Conservation (phyloP, 2,888 invertebrate species). For the Eustalomyia histrio region DNA sequence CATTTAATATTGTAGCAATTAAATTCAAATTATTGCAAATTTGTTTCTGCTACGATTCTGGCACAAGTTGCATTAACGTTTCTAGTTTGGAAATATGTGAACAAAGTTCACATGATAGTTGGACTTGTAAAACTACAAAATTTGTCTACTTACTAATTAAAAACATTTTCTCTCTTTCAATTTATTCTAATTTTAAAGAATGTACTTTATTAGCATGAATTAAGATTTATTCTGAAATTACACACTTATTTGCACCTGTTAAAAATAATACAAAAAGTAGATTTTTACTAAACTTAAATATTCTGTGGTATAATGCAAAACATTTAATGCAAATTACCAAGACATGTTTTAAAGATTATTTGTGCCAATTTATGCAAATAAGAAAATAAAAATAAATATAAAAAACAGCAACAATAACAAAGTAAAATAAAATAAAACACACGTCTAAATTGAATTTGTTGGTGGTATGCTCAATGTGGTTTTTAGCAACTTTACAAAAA, state of each 20-base stretch:
- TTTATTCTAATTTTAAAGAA: neutral
- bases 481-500: neutral
- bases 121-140: neutral
- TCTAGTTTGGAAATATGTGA: too few species aligned
- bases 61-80: too few species aligned
- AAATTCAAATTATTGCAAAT: too few species aligned
- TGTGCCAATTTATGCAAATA: neutral
- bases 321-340: constrained; percentile 7
- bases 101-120: neutral
- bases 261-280: neutral
- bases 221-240: neutral
- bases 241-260: neutral
- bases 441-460: neutral
- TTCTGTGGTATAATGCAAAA: neutral
- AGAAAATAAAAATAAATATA: too few species aligned
- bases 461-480: neutral
- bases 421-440: neutral
- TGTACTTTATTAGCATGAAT: neutral
- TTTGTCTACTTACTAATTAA: neutral
- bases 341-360: constrained; percentile 7
- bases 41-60: too few species aligned
- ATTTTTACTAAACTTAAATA: too few species aligned
- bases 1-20: too few species aligned
- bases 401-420: neutral
- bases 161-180: neutral